Percentiles rank a stretch among this genome's conserved stretches.
Evolutionary conservation across 2,113 vertebrate species (phyloP).

Genomic region (Caretta caretta): DNA sequence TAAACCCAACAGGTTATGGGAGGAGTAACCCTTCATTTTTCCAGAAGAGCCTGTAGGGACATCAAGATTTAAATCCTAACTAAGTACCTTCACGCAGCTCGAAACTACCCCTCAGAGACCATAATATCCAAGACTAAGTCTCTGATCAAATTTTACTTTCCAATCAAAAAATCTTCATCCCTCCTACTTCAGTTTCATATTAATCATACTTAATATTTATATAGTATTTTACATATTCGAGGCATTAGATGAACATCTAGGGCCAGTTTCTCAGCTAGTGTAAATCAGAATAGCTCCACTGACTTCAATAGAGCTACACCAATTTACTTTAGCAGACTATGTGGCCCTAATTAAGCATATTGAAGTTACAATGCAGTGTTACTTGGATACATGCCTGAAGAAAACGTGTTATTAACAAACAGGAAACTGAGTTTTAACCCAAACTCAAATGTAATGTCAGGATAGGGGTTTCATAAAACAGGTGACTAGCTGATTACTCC

Average conservation of each 20-base stretch:
- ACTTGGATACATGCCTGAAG: rapidly evolving
- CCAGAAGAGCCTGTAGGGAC: not conserved
- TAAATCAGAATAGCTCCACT: rapidly evolving
- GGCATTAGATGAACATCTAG: not conserved
- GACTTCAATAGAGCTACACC: not conserved
- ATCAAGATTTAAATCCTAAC: not conserved
- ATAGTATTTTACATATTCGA: rapidly evolving
- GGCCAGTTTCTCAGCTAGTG: not conserved
- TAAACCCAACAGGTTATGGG: rapidly evolving
- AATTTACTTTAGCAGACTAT: not conserved
- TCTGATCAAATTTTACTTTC: rapidly evolving
- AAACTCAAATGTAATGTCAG: rapidly evolving
- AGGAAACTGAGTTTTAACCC: not conserved
- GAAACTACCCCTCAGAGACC: not conserved
- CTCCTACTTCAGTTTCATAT: not conserved
- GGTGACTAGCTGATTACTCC: not conserved
- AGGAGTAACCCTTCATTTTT: not conserved
- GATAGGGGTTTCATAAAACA: not conserved
- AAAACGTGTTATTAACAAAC: rapidly evolving
- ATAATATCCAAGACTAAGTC: not conserved
- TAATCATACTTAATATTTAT: not conserved
- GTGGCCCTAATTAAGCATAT: not conserved
- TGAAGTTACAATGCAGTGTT: not conserved
- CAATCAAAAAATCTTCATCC: not conserved
- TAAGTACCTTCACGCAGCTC: not conserved